Base-by-base conservation (phyloP, 1,140 invertebrate genomes). In the Hyposmocoma kahamanoa region DNA sequence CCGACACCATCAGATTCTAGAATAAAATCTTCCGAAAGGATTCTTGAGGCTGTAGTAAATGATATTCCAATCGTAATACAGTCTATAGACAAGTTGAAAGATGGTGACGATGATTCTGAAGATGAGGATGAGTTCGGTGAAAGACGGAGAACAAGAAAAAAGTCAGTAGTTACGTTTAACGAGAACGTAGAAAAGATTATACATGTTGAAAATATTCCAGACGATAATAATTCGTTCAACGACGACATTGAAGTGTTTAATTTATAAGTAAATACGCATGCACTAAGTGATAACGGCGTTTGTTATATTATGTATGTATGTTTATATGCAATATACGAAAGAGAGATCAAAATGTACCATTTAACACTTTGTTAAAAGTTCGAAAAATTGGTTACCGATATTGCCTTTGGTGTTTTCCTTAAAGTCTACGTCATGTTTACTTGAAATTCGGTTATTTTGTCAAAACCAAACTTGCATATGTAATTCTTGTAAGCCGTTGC, bases 181-280 rank as follows among this genome's bases (percentile, higher is more conserved):
- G 81, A 84, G 57, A 84, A 84, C 43, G 81, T 83, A 13, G 77
- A 83, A 65, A 84, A 84, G 43, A 84, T 84, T n/a, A 83, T 84
- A 48, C 79, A 83, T 42, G 58, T 84, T 39, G 75, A 84, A 56
- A 72, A 83, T 26, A 49, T 43, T 43, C 36, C 48, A 4, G 67
- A 67, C 26, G 53, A 59, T 8, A 52, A 61, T 21, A n/a, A n/a
- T n/a, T n/a, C n/a, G n/a, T n/a, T n/a, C n/a, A n/a, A n/a, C n/a
- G n/a, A n/a, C 6, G 63, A 62, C 19, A 52, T 59, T 36, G 76
- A 79, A 61, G 45, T 77, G 22, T 78, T 63, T 46, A 74, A 61
- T 62, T 65, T 83, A 30, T 82, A 67, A 71, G n/a, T n/a, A n/a
- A n/a, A n/a, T n/a, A n/a, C n/a, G n/a, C n/a, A n/a, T n/a, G n/a